Evolutionary conservation across 2,888 invertebrate species (phyloP).

Genomic region (Rutpela maculata): DNA sequence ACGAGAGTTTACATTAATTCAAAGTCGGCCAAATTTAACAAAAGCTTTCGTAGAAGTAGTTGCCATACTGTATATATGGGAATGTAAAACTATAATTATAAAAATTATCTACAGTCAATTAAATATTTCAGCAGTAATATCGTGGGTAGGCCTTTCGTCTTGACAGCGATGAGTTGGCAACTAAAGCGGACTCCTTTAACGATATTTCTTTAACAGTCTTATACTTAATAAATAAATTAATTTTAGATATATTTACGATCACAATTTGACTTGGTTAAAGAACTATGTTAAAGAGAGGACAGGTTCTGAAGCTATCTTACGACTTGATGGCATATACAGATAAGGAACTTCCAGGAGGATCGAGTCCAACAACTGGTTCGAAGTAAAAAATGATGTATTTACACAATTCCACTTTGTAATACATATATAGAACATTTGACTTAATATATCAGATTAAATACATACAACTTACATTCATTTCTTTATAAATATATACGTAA

Average conservation of each 20-base stretch:
- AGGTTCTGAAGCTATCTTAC: slow-evolving; percentile 30
- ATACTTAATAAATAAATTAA: slow-evolving; percentile 39
- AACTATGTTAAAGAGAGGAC: slow-evolving; percentile 28
- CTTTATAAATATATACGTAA: slow-evolving; percentile 46
- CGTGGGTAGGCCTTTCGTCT: slow-evolving; percentile 27
- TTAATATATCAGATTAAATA: slow-evolving; percentile 35
- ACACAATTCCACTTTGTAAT: slow-evolving; percentile 40
- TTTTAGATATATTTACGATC: slow-evolving; percentile 34
- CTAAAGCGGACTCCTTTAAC: slow-evolving; percentile 12
- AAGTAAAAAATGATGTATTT: slow-evolving; percentile 40
- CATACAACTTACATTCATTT: slow-evolving; percentile 39
- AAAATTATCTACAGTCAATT: slow-evolving; percentile 27
- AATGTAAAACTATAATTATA: slow-evolving; percentile 30
- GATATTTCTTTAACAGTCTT: slow-evolving; percentile 27
- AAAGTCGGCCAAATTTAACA: slow-evolving; percentile 23
- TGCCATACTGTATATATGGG: slow-evolving; percentile 45
- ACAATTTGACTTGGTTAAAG: slow-evolving; percentile 23
- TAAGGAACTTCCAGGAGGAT: slow-evolving; percentile 25
- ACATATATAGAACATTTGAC: slow-evolving; percentile 28
- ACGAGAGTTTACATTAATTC: not conserved
- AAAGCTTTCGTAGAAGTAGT: slow-evolving; percentile 60
- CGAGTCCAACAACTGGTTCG: slow-evolving; percentile 22
- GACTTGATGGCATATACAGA: slow-evolving; percentile 21
- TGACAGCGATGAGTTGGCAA: slow-evolving; percentile 24
- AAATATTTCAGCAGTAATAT: slow-evolving; percentile 27